Percentiles rank a stretch among this genome's conserved stretches.
These are phyloP conservation scores for Melanargia galathea DNA, from an alignment of 2,888 invertebrate species.

Conservation along the genomic window DNA sequence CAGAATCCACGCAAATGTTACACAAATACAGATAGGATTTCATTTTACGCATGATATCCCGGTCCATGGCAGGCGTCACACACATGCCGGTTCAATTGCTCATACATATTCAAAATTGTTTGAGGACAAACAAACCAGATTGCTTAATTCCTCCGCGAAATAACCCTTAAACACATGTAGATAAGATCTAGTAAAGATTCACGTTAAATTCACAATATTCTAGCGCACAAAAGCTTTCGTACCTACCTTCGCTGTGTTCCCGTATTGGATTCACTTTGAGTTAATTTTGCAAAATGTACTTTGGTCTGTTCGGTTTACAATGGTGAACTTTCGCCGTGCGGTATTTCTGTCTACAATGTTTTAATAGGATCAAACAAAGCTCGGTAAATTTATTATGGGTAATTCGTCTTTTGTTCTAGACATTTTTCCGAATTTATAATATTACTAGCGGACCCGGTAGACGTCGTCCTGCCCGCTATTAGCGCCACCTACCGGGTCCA, in stretches of 20 bases:
- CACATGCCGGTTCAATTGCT: constrained; percentile 56
- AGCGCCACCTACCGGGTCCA: too few relatives aligned
- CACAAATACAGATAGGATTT: constrained; percentile 15
- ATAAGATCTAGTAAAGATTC: constrained; percentile 23
- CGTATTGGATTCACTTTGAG: constrained; percentile 41
- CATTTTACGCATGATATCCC: constrained; percentile 41
- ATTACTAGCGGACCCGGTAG: too few relatives aligned
- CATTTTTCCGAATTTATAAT: neutral
- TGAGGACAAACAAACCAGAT: constrained; percentile 39
- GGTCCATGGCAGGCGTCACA: constrained; percentile 58
- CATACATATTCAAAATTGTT: constrained; percentile 65
- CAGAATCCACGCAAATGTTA: neutral
- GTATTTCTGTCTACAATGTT: constrained; percentile 33
- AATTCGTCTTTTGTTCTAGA: constrained; percentile 4
- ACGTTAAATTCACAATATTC: constrained; percentile 18
- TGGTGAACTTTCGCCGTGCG: constrained; percentile 34
- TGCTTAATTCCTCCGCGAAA: constrained; percentile 32
- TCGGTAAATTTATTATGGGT: constrained; percentile 6
- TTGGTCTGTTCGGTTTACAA: constrained; percentile 34
- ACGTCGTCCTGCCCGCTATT: too few relatives aligned
- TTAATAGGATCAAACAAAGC: constrained; percentile 27
- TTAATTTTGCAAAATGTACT: constrained; percentile 41
- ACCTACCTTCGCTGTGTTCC: constrained; percentile 23
- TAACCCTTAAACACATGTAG: constrained; percentile 26
- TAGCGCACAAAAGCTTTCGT: constrained; percentile 27